Evolutionary conservation across 2,888 invertebrate species (phyloP).

Genomic region (Hypselothyrea guttata): DNA sequence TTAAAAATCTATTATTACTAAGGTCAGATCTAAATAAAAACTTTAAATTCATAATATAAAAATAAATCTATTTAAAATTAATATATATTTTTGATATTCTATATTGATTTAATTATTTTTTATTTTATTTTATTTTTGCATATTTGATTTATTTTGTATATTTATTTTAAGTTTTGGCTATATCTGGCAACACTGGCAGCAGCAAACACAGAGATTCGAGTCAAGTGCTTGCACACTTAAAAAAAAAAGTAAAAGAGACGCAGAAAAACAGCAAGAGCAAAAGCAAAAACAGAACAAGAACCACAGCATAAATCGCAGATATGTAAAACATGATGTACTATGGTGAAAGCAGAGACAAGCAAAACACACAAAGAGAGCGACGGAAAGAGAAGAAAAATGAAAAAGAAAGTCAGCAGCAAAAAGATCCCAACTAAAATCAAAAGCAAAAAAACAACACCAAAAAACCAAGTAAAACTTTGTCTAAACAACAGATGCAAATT

Average conservation of each 20-base stretch:
- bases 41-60: too few relatives aligned
- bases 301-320: not conserved
- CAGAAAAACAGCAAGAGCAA: not conserved
- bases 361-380: conserved; percentile 13
- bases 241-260: not conserved
- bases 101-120: too few relatives aligned
- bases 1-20: too few relatives aligned
- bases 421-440: not conserved
- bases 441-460: conserved; percentile 5
- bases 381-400: conserved; percentile 8
- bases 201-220: not conserved
- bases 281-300: conserved; percentile 1
- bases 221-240: not conserved
- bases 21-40: too few relatives aligned
- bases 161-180: too few relatives aligned
- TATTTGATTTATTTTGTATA: too few relatives aligned
- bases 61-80: too few relatives aligned
- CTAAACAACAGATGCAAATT: conserved; percentile 14
- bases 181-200: too few relatives aligned
- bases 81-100: too few relatives aligned
- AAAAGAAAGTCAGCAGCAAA: conserved; percentile 3
- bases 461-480: conserved; percentile 27
- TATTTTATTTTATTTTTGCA: too few relatives aligned
- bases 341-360: conserved; percentile 49
- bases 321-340: conserved; percentile 32